These are phyloP conservation scores for Sapayoa aenigma DNA, from an alignment of 2,113 vertebrate species.

Conservation along the genomic window DNA sequence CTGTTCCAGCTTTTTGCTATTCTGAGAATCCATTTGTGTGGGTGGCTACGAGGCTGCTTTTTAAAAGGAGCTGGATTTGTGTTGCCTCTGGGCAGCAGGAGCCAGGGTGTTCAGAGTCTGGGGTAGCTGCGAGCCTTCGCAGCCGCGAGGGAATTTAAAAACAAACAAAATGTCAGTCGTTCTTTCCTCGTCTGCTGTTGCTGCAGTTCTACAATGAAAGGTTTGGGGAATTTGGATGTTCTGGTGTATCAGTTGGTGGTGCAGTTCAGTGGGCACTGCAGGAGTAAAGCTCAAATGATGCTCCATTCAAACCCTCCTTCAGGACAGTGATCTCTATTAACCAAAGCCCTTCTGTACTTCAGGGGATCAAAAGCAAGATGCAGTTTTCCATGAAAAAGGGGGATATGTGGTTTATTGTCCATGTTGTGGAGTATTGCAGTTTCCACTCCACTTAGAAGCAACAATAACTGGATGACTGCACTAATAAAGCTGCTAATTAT, in stretches of 20 bases:
- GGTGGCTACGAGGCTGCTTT: background rate
- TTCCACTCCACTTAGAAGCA: background rate
- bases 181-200: background rate
- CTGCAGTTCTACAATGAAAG: background rate
- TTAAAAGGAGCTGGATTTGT: background rate
- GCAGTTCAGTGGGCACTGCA: background rate
- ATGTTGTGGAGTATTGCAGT: background rate
- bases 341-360: background rate
- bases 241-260: background rate
- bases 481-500: background rate
- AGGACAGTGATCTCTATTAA: slow-evolving; percentile 38
- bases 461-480: background rate
- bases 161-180: background rate
- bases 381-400: background rate
- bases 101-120: background rate
- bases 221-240: background rate
- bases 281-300: background rate
- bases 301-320: slow-evolving; percentile 20
- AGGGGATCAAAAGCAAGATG: slow-evolving; percentile 47
- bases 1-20: slow-evolving; percentile 26
- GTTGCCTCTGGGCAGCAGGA: background rate
- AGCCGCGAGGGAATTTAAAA: background rate
- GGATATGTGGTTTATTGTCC: slow-evolving; percentile 10
- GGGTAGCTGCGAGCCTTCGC: background rate
- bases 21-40: slow-evolving; percentile 12